These are phyloP conservation scores for Atherinomorus stipes DNA, from an alignment of 2,113 vertebrate species.

Conservation along the genomic window DNA sequence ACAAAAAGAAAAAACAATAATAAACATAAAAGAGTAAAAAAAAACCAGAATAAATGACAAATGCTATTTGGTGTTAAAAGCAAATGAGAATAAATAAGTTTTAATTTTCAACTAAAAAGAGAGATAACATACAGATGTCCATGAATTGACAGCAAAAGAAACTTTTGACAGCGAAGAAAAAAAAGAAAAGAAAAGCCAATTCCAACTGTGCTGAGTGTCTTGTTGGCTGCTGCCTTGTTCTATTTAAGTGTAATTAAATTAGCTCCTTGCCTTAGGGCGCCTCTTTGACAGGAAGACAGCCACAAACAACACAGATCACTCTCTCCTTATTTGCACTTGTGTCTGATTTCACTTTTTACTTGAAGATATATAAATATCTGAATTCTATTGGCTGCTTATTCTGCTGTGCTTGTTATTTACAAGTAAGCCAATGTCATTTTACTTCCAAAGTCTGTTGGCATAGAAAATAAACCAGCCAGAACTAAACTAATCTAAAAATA, in stretches of 20 bases:
- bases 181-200: slow-evolving; percentile 32
- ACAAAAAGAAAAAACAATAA: no score
- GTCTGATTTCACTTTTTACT: slow-evolving; percentile 13
- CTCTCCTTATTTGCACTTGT: slow-evolving; percentile 27
- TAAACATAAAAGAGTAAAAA: no score
- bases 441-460: slow-evolving; percentile 12
- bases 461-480: not conserved
- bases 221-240: slow-evolving; percentile 44
- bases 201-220: slow-evolving; percentile 41
- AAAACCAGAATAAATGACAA: no score
- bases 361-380: slow-evolving; percentile 17
- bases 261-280: slow-evolving; percentile 46
- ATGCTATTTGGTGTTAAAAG: no score
- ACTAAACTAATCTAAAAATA: slow-evolving; percentile 34
- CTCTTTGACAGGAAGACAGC: slow-evolving; percentile 39
- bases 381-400: slow-evolving; percentile 9
- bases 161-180: no score
- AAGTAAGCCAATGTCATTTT: not conserved
- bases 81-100: no score
- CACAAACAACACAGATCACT: slow-evolving; percentile 45
- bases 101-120: no score
- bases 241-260: slow-evolving; percentile 71
- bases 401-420: not conserved
- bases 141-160: slow-evolving; percentile 51
- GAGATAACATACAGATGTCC: not conserved